Percentiles rank a stretch among this genome's conserved stretches.
Evolutionary conservation across 2,888 invertebrate genomes (phyloP).

Genomic region (Rugalucina vietnamica): DNA sequence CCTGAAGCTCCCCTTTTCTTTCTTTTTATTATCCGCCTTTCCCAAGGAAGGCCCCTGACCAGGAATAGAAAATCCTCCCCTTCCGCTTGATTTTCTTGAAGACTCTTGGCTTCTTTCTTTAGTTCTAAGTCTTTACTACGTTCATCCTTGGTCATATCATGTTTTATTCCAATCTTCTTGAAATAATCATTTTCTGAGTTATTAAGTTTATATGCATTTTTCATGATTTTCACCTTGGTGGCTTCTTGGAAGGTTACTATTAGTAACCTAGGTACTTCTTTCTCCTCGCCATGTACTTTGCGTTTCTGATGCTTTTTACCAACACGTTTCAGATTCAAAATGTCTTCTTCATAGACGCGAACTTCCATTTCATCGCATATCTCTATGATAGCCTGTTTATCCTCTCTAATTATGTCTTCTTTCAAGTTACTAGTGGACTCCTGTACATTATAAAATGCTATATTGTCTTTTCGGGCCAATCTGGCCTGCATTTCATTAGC

Average conservation of each 20-base stretch:
- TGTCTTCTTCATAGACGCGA: neutral
- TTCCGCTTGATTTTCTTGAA: neutral
- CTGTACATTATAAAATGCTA: neutral
- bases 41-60: constrained; percentile 21
- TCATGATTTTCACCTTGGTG: neutral
- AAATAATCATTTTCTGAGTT: constrained; percentile 6
- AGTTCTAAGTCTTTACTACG: neutral
- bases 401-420: neutral
- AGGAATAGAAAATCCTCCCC: constrained; percentile 12
- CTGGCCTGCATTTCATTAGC: neutral
- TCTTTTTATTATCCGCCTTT: constrained; percentile 13
- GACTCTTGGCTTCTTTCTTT: constrained; percentile 5
- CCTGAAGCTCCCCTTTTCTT: neutral
- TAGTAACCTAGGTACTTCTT: neutral
- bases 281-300: neutral
- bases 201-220: neutral
- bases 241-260: neutral
- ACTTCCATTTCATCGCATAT: neutral
- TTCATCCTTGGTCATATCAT: constrained; percentile 25
- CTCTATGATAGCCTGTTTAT: neutral
- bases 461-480: neutral
- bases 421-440: neutral
- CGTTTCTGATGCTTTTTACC: neutral
- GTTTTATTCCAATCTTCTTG: constrained; percentile 5
- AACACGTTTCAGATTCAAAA: neutral